Evolutionary conservation across 2,797 vertebrate genomes (phyloP), one percentile per base, ranked within the genome.

Genomic region (Peromyscus attwateri): DNA sequence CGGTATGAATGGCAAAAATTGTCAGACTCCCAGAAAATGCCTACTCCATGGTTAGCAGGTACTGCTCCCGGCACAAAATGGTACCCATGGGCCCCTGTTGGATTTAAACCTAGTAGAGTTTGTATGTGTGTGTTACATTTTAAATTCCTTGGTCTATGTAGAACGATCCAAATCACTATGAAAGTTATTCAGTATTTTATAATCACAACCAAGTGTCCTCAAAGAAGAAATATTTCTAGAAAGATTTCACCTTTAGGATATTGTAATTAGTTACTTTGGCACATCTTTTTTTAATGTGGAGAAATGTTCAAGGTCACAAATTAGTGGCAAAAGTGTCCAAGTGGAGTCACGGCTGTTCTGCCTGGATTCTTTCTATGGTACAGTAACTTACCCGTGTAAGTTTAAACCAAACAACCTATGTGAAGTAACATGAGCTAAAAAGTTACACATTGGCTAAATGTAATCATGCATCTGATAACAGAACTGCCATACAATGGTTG

Each of bases 1-100:
- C 97, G 98, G 13, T 99, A 99, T 76, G 97, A 91, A 95, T 99
- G 99, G 99, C 99, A 99, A 76, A 99, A 98, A 98, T 97, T 98
- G 83, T 99, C 98, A 5, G 99, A 98, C 97, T 97, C 84, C 96
- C 99, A 99, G 91, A 98, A 98, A 84, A 98, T 99, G 98, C 99
- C 99, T 4, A 93, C 98, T 25, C 98, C 98, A 0, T 98, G 99
- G 2, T 55, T 98, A 76, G 34, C 98, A 91, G 99, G 99, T 99
- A 99, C 98, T 97, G 89, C 52, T 68, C 55, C 92, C 55, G 10
- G 92, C 82, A 75, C 3, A 64, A 0, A 82, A 43, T 89, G 71
- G 14, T 37, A 4, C 60, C 52, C 27, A 4, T 89, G 66, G 77
- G 73, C 70, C 21, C 4, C 40, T 82, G 68, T 66, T 81, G 71